Base-by-base conservation (phyloP, 2,888 invertebrate genomes). In the Dasypolia templi region DNA sequence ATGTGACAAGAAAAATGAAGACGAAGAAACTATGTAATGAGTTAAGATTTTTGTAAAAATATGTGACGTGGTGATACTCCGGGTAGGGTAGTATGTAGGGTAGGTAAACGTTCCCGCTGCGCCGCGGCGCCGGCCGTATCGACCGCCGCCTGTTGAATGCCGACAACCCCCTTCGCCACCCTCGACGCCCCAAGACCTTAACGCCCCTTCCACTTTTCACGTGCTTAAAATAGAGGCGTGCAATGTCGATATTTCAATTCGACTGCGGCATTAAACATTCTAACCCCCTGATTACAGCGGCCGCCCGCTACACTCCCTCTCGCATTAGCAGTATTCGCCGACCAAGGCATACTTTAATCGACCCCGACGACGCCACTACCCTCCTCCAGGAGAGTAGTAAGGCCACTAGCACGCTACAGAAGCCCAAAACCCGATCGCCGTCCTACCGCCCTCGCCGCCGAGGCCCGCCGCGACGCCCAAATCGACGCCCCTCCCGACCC, bases 61-160 rank as follows among this genome's bases (percentile, higher is more conserved):
- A 65, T 84, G 82, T 85, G 78, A 71, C 77, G 82, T 88, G 86
- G 84, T 88, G 82, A 83, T 79, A 86, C 84, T 77, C 73, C 51
- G 82, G 84, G 80, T 80, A 82, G 80, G 80, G 81, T 87, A 86
- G 89, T 88, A 89, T 88, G 88, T 90, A 91, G 89, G 90, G 92
- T 92, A 90, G 91, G 90, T 89, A 89, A 90, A 89, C 88, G 89
- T 89, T 89, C 89, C 88, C 91, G 89, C 89, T 93, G 94, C 93
- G 94, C 92, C 92, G 92, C 92, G 93, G 89, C 95, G 94, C 93
- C 93, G 91, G 85, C 91, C 92, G 92, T 95, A 95, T 95, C 95
- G 96, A 96, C 95, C 94, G 93, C 87, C 92, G 96, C 96, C 96
- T 96, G 96, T 96, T 96, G 96, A 96, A 96, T 95, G 95, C 94